Evolutionary conservation across 1,140 invertebrate species (phyloP).

Genomic region (Pseudachorutes palmiensis): DNA sequence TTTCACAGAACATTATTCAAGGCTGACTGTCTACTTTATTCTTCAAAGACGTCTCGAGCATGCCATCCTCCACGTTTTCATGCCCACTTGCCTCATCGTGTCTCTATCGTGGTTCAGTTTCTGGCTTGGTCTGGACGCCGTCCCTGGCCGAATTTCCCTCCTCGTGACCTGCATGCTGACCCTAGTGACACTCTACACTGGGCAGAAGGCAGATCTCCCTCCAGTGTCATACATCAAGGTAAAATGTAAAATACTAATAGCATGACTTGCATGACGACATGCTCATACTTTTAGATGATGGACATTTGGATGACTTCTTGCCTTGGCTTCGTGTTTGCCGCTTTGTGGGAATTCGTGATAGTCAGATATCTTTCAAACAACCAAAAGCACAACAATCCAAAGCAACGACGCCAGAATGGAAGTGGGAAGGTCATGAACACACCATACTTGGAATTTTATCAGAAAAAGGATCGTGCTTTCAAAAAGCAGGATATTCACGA

Average conservation of each 20-base stretch:
- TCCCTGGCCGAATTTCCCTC: constrained; percentile 69
- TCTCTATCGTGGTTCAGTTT: constrained; percentile 83
- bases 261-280: background rate
- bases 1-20: constrained; percentile 48
- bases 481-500: background rate
- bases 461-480: background rate
- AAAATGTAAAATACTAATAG: background rate
- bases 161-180: constrained; percentile 75
- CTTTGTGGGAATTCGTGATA: constrained; percentile 72
- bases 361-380: constrained; percentile 57
- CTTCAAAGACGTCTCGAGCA: constrained; percentile 77
- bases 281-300: constrained; percentile 50
- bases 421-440: background rate
- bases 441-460: too few relatives aligned
- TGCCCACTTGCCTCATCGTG: constrained; percentile 74
- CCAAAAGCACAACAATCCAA: constrained; percentile 43
- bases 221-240: constrained; percentile 67
- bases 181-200: constrained; percentile 75
- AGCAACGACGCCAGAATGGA: background rate
- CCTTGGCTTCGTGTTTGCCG: constrained; percentile 75
- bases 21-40: constrained; percentile 62
- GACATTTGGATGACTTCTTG: constrained; percentile 84
- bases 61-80: constrained; percentile 77
- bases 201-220: constrained; percentile 65
- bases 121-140: constrained; percentile 73